phyloP scores from a whole-genome alignment of 2,797 vertebrate genomes.

The Hemitrygon akajei region DNA sequence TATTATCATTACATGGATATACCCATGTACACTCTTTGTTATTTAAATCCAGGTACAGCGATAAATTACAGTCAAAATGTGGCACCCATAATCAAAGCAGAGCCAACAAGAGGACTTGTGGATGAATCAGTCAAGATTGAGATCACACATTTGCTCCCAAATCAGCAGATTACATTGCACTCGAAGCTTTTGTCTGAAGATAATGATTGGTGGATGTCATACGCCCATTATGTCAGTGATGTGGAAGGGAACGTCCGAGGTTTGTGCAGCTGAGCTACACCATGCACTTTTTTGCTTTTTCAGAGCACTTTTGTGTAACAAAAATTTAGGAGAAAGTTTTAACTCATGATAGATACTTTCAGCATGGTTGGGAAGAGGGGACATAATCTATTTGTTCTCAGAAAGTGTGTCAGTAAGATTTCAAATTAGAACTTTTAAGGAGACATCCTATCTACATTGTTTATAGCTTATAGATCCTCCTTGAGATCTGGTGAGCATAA shows the following conservation, averaged over 20 bases:
- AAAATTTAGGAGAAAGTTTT: neutral
- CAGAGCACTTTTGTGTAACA: neutral
- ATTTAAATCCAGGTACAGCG: neutral
- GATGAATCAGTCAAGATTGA: conserved; percentile 1
- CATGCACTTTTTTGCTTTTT: neutral
- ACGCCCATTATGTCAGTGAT: conserved; percentile 26
- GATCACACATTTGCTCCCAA: neutral
- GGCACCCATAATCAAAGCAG: conserved; percentile 8
- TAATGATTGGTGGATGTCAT: neutral
- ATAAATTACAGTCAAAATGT: neutral
- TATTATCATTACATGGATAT: neutral
- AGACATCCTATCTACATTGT: too few species aligned
- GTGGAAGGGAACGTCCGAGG: conserved; percentile 14
- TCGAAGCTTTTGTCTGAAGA: conserved; percentile 4
- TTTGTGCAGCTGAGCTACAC: neutral
- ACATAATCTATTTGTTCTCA: too few species aligned
- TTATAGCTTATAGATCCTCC: too few species aligned
- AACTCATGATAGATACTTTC: neutral
- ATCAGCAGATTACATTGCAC: neutral
- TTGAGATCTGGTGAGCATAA: too few species aligned
- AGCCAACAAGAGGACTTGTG: neutral
- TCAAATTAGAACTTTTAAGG: too few species aligned
- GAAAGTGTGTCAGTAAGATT: too few species aligned
- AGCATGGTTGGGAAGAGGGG: too few species aligned
- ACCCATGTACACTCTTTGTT: neutral